Evolutionary conservation across 2,888 invertebrate species (phyloP).

Genomic region (Rhorus exstirpatorius): DNA sequence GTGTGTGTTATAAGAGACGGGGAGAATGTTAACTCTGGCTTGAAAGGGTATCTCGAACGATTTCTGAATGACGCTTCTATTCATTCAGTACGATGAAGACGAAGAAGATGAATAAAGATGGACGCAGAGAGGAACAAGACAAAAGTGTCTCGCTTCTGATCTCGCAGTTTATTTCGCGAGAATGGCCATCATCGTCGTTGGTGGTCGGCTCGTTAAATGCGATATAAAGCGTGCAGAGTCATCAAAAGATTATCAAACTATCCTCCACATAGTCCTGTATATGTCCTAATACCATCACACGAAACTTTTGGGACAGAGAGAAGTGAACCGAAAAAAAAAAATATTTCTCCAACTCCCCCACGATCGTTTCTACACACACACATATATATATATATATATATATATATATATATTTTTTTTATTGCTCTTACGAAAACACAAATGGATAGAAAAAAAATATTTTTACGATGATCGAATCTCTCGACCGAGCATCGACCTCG

Average conservation of each 20-base stretch:
- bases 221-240: conserved; percentile 39
- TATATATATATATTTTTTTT: no score
- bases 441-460: conserved; percentile 12
- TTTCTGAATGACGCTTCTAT: conserved; percentile 64
- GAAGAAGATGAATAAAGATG: no score
- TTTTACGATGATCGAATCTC: conserved; percentile 43
- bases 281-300: no score
- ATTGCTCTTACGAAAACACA: background rate
- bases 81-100: conserved; percentile 51
- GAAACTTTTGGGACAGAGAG: no score
- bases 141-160: conserved; percentile 58
- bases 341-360: background rate
- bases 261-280: conserved; percentile 9
- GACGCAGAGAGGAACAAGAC: conserved; percentile 54
- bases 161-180: conserved; percentile 35
- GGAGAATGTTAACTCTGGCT: conserved; percentile 50
- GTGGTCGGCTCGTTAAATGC: conserved; percentile 55
- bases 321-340: conserved; percentile 24
- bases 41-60: conserved; percentile 56
- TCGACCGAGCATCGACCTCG: conserved; percentile 73
- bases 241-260: conserved; percentile 46
- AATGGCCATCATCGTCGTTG: conserved; percentile 45
- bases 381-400: no score
- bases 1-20: background rate
- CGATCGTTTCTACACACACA: background rate